Percentiles rank a stretch among this genome's conserved stretches.
Evolutionary conservation across 2,888 invertebrate species (phyloP).

Genomic region (Folsomia manolachei): DNA sequence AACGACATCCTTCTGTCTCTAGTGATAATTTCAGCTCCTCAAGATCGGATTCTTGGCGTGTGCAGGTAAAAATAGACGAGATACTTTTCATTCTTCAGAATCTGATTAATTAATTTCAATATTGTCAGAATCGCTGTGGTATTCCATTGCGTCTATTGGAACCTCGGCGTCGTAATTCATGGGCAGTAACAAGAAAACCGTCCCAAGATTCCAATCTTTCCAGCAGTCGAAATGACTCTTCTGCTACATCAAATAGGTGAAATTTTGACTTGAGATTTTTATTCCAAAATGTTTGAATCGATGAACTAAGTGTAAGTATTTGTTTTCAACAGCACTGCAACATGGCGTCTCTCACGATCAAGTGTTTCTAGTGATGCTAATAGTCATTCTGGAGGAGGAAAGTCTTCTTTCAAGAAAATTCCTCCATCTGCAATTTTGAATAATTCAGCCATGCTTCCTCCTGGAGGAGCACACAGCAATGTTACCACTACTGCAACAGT

Average conservation of each 20-base stretch:
- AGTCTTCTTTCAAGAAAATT: constrained; percentile 45
- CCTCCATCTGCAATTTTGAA: constrained; percentile 2
- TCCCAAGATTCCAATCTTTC: constrained; percentile 89
- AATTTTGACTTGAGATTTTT: too few species aligned
- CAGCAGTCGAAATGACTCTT: constrained; percentile 86
- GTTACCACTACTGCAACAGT: constrained; percentile 26
- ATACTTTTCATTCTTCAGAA: constrained; percentile 36
- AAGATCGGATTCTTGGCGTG: constrained; percentile 79
- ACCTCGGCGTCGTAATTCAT: constrained; percentile 76
- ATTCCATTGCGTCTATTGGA: constrained; percentile 72
- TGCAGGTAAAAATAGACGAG: constrained; percentile 36
- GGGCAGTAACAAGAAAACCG: constrained; percentile 86
- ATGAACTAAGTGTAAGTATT: too few species aligned
- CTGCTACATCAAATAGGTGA: constrained; percentile 69
- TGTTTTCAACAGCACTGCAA: constrained; percentile 84
- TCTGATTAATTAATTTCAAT: constrained; percentile 9
- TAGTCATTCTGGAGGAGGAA: constrained; percentile 51
- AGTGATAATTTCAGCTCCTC: constrained; percentile 87
- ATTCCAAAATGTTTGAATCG: too few species aligned
- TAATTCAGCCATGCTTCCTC: not conserved
- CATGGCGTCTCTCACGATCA: constrained; percentile 76
- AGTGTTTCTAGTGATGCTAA: constrained; percentile 66
- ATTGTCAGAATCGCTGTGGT: constrained; percentile 63
- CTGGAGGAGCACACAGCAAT: constrained; percentile 14
- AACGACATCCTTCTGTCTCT: constrained; percentile 72